These are phyloP conservation scores for Bathynomus jamesi DNA, from an alignment of 1,140 invertebrate genomes.

Conservation along the genomic window DNA sequence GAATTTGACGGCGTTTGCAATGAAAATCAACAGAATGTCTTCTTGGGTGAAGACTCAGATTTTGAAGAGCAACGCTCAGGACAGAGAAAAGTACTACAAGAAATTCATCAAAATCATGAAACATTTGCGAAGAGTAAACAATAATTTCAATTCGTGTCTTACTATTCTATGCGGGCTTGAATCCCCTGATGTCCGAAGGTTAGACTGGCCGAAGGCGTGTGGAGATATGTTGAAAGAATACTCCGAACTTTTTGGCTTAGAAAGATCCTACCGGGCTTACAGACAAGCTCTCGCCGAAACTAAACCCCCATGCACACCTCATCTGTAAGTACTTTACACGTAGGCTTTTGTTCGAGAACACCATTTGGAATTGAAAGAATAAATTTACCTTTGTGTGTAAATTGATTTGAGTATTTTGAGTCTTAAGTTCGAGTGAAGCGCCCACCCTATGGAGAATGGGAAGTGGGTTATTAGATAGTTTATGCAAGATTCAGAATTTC, in stretches of 20 bases:
- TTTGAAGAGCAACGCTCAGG: conserved; percentile 42
- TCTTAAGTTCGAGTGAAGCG: no score
- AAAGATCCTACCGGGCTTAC: conserved; percentile 90
- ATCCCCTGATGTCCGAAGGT: conserved; percentile 66
- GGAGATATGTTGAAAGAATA: conserved; percentile 89
- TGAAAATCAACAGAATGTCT: conserved; percentile 99
- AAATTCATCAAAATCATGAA: conserved; percentile 99
- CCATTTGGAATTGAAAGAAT: no score
- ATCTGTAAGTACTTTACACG: conserved; percentile 84
- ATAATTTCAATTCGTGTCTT: conserved; percentile 98
- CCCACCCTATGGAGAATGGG: no score
- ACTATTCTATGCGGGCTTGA: conserved; percentile 92
- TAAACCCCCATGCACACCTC: conserved; percentile 94
- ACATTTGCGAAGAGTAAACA: conserved; percentile 90
- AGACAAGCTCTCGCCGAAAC: conserved; percentile 86
- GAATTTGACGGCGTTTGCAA: conserved; percentile 92
- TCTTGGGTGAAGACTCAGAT: conserved; percentile 61
- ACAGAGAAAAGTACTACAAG: conserved; percentile 86
- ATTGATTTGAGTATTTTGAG: no score
- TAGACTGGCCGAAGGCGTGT: conserved; percentile 86
- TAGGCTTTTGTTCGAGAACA: no score
- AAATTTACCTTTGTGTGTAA: no score
- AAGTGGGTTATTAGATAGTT: no score
- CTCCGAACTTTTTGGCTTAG: conserved; percentile 90
- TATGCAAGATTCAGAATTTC: no score